Percentiles rank a stretch among this genome's conserved stretches.
Evolutionary conservation across 2,797 vertebrate genomes (phyloP).

Genomic region (Enteromius radiatus): DNA sequence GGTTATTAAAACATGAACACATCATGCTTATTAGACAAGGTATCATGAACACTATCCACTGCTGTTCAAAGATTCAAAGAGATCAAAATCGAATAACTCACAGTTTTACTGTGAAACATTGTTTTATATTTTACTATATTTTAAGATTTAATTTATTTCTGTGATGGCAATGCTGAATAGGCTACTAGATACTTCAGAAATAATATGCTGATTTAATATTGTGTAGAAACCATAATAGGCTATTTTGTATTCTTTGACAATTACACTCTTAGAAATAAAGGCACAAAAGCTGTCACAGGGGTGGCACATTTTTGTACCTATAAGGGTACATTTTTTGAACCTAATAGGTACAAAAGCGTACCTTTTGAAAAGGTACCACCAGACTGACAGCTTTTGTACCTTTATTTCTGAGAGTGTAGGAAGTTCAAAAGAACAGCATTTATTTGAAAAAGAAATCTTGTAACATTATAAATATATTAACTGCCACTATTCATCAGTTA

Average conservation of each 20-base stretch:
- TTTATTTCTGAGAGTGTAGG: not conserved
- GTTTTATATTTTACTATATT: not conserved
- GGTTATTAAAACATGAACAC: not conserved
- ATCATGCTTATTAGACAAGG: not conserved
- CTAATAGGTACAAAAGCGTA: too few relatives aligned
- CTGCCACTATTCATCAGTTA: not conserved
- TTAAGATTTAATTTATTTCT: not conserved
- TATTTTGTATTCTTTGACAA: too few relatives aligned
- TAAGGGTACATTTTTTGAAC: too few relatives aligned
- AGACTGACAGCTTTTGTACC: too few relatives aligned
- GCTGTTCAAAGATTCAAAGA: not conserved
- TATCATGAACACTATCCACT: not conserved
- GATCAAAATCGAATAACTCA: not conserved
- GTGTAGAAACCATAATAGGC: too few relatives aligned
- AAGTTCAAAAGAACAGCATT: not conserved
- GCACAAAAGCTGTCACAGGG: too few relatives aligned
- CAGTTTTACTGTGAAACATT: not conserved
- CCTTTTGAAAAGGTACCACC: too few relatives aligned
- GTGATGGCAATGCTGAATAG: not conserved
- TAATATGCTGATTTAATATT: slow-evolving; percentile 8
- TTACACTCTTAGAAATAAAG: too few relatives aligned
- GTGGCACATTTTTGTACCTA: too few relatives aligned
- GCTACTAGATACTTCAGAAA: not conserved
- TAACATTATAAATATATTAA: not conserved
- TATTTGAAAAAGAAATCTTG: not conserved